phyloP scores from a whole-genome alignment of 2,797 vertebrate genomes.

The Telmatherina bonti region DNA sequence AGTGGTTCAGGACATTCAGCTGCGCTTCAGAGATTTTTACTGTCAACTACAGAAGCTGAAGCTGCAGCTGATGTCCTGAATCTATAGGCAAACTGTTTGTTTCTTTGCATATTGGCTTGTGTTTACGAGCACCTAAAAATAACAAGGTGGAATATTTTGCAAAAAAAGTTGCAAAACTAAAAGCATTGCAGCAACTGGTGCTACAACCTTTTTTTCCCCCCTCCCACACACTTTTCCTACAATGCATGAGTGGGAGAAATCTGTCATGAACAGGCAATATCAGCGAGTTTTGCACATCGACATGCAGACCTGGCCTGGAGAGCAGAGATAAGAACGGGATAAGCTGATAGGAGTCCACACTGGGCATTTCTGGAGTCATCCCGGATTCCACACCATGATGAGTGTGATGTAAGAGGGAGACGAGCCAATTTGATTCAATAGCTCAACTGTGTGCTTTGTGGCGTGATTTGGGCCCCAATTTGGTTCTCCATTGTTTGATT shows the following conservation, averaged over 20 bases:
- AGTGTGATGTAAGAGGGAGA: slow-evolving; percentile 81
- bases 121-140: slow-evolving; percentile 9
- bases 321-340: slow-evolving; percentile 40
- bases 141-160: slow-evolving; percentile 10
- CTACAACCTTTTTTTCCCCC: slow-evolving; percentile 13
- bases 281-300: slow-evolving; percentile 6
- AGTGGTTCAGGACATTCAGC: background rate
- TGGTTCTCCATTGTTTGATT: slow-evolving; percentile 76
- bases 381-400: slow-evolving; percentile 74
- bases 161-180: background rate
- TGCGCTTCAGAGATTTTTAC: background rate
- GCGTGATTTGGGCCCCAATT: slow-evolving; percentile 80
- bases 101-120: slow-evolving; percentile 6
- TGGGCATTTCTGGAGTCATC: slow-evolving; percentile 60
- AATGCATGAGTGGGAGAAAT: slow-evolving; percentile 18
- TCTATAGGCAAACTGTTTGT: background rate
- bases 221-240: slow-evolving; percentile 30
- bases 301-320: slow-evolving; percentile 22
- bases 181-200: slow-evolving; percentile 11
- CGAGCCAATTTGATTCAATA: slow-evolving; percentile 76
- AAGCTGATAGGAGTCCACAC: slow-evolving; percentile 48
- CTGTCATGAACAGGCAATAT: slow-evolving; percentile 23
- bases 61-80: background rate
- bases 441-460: slow-evolving; percentile 78
- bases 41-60: slow-evolving; percentile 6